Base-by-base conservation (phyloP, 1,140 invertebrate genomes). In the Mycetomoellerius zeteki region DNA sequence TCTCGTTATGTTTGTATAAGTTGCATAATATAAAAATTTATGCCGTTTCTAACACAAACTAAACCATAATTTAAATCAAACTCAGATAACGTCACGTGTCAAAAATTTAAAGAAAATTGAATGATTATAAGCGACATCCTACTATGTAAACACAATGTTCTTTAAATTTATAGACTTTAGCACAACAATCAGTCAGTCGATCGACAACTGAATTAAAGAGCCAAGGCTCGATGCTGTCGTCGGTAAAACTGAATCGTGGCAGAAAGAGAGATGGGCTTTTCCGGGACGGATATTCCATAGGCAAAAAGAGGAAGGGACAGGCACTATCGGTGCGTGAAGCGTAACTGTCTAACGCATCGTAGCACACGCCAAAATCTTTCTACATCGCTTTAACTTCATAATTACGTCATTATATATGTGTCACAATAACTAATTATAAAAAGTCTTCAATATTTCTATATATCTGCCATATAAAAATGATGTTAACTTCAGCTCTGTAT, bases 311-410 rank as follows among this genome's bases (percentile, higher is more conserved):
- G 93, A 94, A 94, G 95, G 95, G 95, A 95, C 94, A 94, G 95
- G 94, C 94, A 92, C 92, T 94, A 91, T 78, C 94, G 89, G 93
- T 92, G 95, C 95, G 91, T 95, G 93, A 95, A 95, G 94, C 95
- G 92, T 95, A 92, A 95, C 94, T 88, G 90, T 86, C 91, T 90
- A 92, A 93, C 93, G 92, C 92, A 89, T 73, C 92, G 89, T 91
- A 91, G 93, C 94, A 94, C 94, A 94, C 92, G 93, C 94, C 94
- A 93, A 95, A 95, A 95, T 94, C 92, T 91, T 93, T 77, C 43
- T 69, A 77, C 81, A 58, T 84, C 84, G 33, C 24, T 82, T 58
- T 82, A 73, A 54, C 54, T 73, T 84, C 43, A 27, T 71, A 84
- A 84, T 75, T 62, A 19, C 37, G 60, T 37, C 24, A n/a, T 60